Percentiles rank a stretch among this genome's conserved stretches.
Evolutionary conservation across 2,113 vertebrate genomes (phyloP).

Genomic region (Camelus bactrianus): DNA sequence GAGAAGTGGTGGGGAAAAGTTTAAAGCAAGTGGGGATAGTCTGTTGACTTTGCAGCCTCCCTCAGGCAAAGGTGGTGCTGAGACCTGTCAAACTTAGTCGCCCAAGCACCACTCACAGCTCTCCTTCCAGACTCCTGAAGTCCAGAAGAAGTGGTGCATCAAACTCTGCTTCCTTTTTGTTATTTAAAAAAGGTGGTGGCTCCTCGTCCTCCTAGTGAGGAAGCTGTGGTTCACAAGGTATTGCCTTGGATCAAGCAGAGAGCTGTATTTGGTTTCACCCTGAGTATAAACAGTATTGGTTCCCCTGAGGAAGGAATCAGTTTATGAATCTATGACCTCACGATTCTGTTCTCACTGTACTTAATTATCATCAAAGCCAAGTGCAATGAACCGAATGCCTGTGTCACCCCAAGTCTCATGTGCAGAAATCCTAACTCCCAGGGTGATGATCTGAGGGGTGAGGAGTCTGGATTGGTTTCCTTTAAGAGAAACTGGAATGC

Average conservation of each 20-base stretch:
- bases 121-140: not conserved
- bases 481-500: not conserved
- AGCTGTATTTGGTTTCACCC: not conserved
- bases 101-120: fast-evolving
- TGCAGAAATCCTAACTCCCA: not conserved
- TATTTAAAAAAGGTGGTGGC: not conserved
- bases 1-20: not conserved
- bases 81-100: fast-evolving
- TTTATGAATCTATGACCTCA: not conserved
- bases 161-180: not conserved
- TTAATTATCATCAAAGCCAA: not conserved
- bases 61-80: not conserved
- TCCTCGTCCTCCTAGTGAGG: not conserved
- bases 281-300: not conserved
- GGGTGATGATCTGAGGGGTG: not conserved
- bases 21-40: not conserved
- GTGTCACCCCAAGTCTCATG: not conserved
- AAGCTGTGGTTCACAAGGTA: not conserved
- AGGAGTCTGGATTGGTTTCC: not conserved
- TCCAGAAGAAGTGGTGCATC: not conserved
- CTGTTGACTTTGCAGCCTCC: not conserved
- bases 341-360: not conserved
- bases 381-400: not conserved
- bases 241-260: not conserved
- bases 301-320: not conserved